Conservation (phyloP, 1,140 invertebrate genomes). For the Vollenhovia emeryi region DNA sequence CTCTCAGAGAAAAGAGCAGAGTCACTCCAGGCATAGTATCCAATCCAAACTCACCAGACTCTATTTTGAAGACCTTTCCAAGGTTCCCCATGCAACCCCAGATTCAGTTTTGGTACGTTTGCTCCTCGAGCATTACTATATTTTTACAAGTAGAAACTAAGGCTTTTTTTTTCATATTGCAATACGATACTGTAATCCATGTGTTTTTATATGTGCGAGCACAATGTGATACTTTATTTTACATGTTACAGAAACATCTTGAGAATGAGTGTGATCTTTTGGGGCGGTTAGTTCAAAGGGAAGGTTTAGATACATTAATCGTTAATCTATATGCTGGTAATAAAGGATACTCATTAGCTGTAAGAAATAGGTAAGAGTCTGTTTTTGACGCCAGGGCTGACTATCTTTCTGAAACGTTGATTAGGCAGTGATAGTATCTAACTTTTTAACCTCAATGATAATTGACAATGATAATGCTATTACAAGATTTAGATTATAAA, state of each 20-base stretch:
- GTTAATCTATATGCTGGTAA: constrained; percentile 96
- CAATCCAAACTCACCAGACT: constrained; percentile 83
- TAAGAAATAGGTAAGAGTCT: constrained; percentile 85
- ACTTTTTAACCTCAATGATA: constrained; percentile 7
- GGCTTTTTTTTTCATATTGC: background rate
- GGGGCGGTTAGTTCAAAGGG: constrained; percentile 93
- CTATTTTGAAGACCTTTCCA: constrained; percentile 83
- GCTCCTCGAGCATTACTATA: background rate
- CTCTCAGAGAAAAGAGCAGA: constrained; percentile 80
- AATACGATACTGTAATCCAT: background rate
- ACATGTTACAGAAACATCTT: constrained; percentile 86
- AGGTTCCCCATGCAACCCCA: constrained; percentile 82
- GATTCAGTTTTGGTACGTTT: constrained; percentile 83
- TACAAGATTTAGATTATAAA: background rate
- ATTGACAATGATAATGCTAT: background rate
- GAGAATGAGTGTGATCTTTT: constrained; percentile 92
- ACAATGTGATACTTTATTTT: constrained; percentile 5
- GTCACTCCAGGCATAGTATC: constrained; percentile 81
- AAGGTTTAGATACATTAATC: constrained; percentile 94
- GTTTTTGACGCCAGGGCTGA: no score
- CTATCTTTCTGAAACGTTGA: background rate
- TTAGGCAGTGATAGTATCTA: background rate
- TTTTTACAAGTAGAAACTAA: no score
- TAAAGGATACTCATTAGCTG: constrained; percentile 95
- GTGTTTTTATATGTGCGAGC: background rate